These are phyloP conservation scores for Mellivora capensis DNA, from an alignment of 2,113 vertebrate genomes.

Conservation along the genomic window DNA sequence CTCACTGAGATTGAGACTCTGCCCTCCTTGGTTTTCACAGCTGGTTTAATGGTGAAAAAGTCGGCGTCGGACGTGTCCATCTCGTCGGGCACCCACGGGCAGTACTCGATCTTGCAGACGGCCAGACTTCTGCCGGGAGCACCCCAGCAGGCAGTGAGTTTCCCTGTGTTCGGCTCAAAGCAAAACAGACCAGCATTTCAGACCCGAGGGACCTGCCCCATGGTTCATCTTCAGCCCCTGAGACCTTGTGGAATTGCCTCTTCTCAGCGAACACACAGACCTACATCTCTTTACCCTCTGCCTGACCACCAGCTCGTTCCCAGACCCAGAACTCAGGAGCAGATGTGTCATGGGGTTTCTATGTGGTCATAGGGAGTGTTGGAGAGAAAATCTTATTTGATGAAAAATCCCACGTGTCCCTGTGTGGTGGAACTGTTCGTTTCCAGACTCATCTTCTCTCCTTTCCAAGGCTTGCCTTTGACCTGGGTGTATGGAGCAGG, in stretches of 20 bases:
- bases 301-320: not conserved
- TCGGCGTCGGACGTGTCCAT: conserved; percentile 77
- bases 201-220: rapidly evolving
- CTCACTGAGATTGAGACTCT: not conserved
- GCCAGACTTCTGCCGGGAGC: conserved; percentile 83
- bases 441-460: not conserved
- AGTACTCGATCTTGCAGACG: conserved; percentile 78
- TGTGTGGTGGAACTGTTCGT: rapidly evolving
- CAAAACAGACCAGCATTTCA: rapidly evolving
- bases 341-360: not conserved
- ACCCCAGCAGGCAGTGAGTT: conserved; percentile 83
- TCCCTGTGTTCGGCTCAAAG: not conserved
- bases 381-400: not conserved
- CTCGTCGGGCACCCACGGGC: conserved; percentile 73
- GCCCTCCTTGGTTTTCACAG: conserved; percentile 59
- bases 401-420: not conserved
- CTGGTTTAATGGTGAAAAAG: conserved; percentile 80
- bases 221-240: not conserved
- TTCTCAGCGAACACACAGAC: not conserved
- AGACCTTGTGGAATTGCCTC: rapidly evolving
- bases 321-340: not conserved
- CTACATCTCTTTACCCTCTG: not conserved
- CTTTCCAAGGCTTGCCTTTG: not conserved
- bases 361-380: not conserved
- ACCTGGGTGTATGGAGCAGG: not conserved